Evolutionary conservation across 2,888 invertebrate species (phyloP).

Genomic region (Carcina quercana): DNA sequence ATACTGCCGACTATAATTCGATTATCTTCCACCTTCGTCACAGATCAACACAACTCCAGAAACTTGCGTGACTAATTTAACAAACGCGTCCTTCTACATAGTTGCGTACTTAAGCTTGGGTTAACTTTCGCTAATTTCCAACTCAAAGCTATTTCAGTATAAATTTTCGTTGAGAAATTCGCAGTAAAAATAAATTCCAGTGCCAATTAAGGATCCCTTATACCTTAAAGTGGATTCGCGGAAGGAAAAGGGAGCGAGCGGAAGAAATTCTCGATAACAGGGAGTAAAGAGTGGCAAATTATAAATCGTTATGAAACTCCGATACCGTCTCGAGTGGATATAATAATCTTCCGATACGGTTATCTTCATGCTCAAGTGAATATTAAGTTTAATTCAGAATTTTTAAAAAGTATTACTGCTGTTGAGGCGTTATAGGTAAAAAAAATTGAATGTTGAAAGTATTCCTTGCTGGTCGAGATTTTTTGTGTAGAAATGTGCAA

Average conservation of each 20-base stretch:
- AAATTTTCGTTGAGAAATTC: slow-evolving; percentile 32
- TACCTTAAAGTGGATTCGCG: slow-evolving; percentile 57
- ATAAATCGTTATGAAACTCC: slow-evolving; percentile 50
- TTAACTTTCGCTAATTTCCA: neutral
- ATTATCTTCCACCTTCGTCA: slow-evolving; percentile 33
- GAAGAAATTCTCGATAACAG: slow-evolving; percentile 65
- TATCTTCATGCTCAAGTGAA: no score
- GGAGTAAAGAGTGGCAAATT: slow-evolving; percentile 59
- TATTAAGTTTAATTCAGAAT: no score
- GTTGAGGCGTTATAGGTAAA: no score
- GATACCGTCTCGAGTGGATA: slow-evolving; percentile 42
- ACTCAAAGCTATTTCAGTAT: slow-evolving; percentile 17
- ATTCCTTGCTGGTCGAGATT: no score
- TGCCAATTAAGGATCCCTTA: slow-evolving; percentile 65
- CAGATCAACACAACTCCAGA: slow-evolving; percentile 24
- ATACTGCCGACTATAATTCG: slow-evolving; percentile 41
- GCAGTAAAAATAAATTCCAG: slow-evolving; percentile 52
- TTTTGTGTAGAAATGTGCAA: no score
- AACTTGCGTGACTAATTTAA: slow-evolving; percentile 21
- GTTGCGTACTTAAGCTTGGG: neutral
- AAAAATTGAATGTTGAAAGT: no score
- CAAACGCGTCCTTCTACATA: slow-evolving; percentile 5
- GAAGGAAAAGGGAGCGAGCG: slow-evolving; percentile 60
- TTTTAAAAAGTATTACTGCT: no score
- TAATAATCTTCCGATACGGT: slow-evolving; percentile 36